phyloP scores from a whole-genome alignment of 2,797 vertebrate genomes.

The Ibycter americanus region DNA sequence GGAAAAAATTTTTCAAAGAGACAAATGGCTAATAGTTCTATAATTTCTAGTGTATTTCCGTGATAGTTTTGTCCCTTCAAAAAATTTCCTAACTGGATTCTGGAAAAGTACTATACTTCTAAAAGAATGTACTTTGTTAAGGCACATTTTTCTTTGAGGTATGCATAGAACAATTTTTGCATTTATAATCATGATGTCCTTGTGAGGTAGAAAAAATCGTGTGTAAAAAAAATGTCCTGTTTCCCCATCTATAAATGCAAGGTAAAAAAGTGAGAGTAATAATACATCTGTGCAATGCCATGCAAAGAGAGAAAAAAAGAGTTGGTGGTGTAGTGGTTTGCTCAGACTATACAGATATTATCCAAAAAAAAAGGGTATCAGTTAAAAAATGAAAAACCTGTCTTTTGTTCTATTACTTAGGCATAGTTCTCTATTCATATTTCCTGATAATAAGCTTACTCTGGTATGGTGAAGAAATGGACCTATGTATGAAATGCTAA shows the following conservation, averaged over 20 bases:
- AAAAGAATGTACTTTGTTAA: neutral
- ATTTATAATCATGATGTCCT: neutral
- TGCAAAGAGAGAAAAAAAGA: neutral
- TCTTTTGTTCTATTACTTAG: neutral
- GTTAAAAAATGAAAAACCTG: neutral
- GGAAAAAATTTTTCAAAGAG: neutral
- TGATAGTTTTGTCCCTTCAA: neutral
- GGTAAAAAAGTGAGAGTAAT: neutral
- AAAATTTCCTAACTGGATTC: neutral
- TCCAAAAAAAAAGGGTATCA: neutral
- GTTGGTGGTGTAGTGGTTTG: neutral
- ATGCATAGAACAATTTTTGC: neutral
- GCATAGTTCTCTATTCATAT: neutral
- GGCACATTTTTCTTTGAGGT: neutral
- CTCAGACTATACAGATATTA: neutral
- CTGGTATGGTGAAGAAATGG: neutral
- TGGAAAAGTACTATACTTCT: neutral
- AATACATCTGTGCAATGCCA: neutral
- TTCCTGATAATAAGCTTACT: neutral
- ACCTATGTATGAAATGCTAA: neutral
- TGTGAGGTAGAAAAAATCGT: neutral
- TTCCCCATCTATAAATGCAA: neutral
- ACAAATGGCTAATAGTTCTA: neutral
- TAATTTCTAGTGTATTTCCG: neutral
- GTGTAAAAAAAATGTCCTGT: neutral